These are phyloP conservation scores for Crocodylus rhombifer DNA, from an alignment of 2,797 vertebrate species.

Conservation along the genomic window DNA sequence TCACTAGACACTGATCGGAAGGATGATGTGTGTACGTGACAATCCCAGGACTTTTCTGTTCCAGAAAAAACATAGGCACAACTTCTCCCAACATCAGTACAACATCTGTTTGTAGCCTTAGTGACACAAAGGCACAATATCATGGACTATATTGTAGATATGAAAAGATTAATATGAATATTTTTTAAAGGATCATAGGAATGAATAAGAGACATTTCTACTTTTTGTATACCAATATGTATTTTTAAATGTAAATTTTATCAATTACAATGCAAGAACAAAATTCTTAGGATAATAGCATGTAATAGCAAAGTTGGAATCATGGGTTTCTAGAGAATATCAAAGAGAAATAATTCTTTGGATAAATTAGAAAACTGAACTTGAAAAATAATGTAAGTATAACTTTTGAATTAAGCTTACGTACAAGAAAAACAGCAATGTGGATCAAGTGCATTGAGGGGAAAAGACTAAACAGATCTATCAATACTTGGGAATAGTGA, in stretches of 20 bases:
- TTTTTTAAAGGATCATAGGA: background rate
- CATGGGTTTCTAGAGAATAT: background rate
- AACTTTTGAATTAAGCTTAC: background rate
- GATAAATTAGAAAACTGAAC: background rate
- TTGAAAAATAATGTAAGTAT: too few species aligned
- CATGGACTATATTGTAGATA: background rate
- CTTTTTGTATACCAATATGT: background rate
- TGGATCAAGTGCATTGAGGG: background rate
- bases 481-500: background rate
- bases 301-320: background rate
- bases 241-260: background rate
- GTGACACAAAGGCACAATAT: background rate
- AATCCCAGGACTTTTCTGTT: too few species aligned
- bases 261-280: background rate
- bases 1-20: too few species aligned
- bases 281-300: background rate
- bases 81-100: too few species aligned
- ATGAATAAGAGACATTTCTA: background rate
- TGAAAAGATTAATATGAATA: background rate
- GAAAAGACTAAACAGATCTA: background rate
- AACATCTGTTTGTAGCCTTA: too few species aligned
- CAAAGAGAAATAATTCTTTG: background rate
- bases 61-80: too few species aligned
- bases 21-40: too few species aligned
- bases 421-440: slow-evolving; percentile 4